Evolutionary conservation across 2,113 vertebrate genomes (phyloP), one percentile per base, ranked within the genome.

Genomic region (Petrocephalus zakoni): DNA sequence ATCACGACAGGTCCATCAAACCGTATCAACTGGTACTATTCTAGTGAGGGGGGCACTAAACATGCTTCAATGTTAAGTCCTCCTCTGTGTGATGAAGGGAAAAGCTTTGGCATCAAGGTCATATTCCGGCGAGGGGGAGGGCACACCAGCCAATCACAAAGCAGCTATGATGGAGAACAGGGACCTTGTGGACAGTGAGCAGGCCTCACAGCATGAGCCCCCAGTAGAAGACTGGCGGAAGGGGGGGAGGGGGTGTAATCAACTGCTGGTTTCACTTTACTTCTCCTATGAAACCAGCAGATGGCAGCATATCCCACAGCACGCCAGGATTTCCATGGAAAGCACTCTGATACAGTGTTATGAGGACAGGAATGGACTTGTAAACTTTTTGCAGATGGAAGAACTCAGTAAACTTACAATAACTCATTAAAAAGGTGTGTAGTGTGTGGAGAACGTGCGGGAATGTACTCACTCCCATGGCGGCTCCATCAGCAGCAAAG

Each of bases 251-350:
- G n/a, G 42, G 42, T 3, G 42, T 42, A 34, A 78, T 2, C 37
- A 19, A 13, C 2, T 34, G 15, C 13, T 55, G 68, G 29, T 81
- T 75, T 75, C 37, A 78, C 17, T 21, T 53, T 53, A 88, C 9
- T 56, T 82, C 87, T 81, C 17, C n/a, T 29, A 9, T 29, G 61
- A n/a, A 53, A 75, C 87, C 68, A 88, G 68, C 51, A 88, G 87
- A 53, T 47, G 87, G 51, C 68, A 81, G 34, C 78, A 55, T 0
- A 56, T 88, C 52, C 37, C 52, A 46, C 7, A 51, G 49, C 7
- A 49, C 13, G 29, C 72, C 25, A 81, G 21, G 34, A 72, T 55
- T 37, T 25, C 29, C 49, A 22, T 55, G 21, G 51, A 56, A 51
- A 75, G 13, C 46, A 29, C 47, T 8, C 46, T 47, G 11, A 37